Percentiles rank a stretch among this genome's conserved stretches.
These are phyloP conservation scores for Periphyllus acericola DNA, from an alignment of 2,888 invertebrate genomes.

Conservation along the genomic window DNA sequence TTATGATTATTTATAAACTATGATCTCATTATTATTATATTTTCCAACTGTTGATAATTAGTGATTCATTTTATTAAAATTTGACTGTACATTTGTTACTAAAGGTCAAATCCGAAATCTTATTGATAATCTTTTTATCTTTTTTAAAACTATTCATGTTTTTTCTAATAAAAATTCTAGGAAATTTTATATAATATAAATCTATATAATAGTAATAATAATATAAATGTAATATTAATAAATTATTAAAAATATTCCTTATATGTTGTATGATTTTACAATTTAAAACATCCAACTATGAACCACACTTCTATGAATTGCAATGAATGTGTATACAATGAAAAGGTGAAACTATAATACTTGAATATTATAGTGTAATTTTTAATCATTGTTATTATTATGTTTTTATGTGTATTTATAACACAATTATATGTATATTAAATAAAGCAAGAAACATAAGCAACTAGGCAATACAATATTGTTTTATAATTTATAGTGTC, in stretches of 20 bases:
- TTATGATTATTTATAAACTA: background rate
- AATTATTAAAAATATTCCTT: background rate
- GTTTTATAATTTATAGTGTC: constrained; percentile 46
- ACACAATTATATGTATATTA: no score
- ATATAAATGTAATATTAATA: no score
- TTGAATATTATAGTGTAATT: background rate
- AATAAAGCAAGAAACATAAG: background rate
- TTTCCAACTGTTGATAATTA: background rate
- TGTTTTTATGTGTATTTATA: no score
- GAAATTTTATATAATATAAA: no score
- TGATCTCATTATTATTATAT: background rate
- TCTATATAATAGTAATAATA: no score
- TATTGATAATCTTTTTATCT: no score
- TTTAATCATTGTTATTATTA: no score
- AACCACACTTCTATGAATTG: background rate
- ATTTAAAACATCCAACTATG: constrained; percentile 6
- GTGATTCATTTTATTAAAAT: background rate
- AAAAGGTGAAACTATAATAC: background rate
- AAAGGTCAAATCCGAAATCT: background rate
- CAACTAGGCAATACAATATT: constrained; percentile 15
- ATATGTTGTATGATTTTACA: background rate
- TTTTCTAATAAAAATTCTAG: no score
- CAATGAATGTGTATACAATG: background rate
- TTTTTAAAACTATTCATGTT: no score
- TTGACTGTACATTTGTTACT: background rate